Percentiles rank a stretch among this genome's conserved stretches.
These are phyloP conservation scores for Psilopsiagon aurifrons DNA, from an alignment of 2,113 vertebrate species.

Conservation along the genomic window DNA sequence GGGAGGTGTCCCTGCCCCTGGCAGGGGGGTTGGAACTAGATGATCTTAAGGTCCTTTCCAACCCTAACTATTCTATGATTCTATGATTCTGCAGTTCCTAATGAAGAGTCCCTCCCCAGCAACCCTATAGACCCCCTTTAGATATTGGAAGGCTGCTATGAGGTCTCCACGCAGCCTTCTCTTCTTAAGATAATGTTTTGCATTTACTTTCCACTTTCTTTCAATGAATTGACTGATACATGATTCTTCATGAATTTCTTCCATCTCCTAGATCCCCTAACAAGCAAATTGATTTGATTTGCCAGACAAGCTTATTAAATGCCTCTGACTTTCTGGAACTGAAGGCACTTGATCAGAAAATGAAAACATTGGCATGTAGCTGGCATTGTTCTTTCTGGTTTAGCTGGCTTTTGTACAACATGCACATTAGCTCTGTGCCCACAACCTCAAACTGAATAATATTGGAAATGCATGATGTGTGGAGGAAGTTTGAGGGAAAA, in stretches of 20 bases:
- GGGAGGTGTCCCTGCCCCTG: too few relatives aligned
- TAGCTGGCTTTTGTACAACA: neutral
- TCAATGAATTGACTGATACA: neutral
- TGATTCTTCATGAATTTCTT: neutral
- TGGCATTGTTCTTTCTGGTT: constrained; percentile 17
- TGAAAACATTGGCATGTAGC: constrained; percentile 6
- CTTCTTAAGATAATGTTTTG: neutral
- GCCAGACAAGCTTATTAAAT: constrained; percentile 17
- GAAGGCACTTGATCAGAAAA: constrained; percentile 35
- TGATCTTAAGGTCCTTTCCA: too few relatives aligned
- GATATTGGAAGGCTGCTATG: too few relatives aligned
- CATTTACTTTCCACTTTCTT: neutral
- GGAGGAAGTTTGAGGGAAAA: neutral
- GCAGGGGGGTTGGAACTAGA: too few relatives aligned
- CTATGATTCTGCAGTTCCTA: too few relatives aligned
- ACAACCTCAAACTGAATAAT: neutral
- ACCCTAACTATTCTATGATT: too few relatives aligned
- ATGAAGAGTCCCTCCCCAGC: too few relatives aligned
- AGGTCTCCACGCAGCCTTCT: too few relatives aligned
- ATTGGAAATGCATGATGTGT: neutral
- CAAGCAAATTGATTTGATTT: neutral
- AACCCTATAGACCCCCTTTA: too few relatives aligned
- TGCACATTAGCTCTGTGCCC: constrained; percentile 18
- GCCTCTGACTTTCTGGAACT: constrained; percentile 21
- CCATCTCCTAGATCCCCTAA: neutral